Evolutionary conservation across 2,888 invertebrate genomes (phyloP), one percentile per base, ranked within the genome.

Genomic region (Lathronympha strigana): DNA sequence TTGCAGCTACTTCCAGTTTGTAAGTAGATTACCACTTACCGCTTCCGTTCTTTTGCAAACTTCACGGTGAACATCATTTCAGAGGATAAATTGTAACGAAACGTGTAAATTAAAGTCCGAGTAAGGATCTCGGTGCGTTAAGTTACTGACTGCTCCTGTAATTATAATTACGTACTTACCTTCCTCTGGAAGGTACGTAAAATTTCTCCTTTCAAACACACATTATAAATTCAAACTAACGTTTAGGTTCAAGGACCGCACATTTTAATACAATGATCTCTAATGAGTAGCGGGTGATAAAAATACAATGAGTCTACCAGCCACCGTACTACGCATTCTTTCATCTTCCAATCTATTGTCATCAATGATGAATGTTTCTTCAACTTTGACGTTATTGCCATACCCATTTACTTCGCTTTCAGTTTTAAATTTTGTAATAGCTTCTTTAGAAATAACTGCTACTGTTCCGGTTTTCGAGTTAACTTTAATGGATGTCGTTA

Each of bases 241-340:
- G 19, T 49, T 60, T 38, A 54, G 40, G 66, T 61, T 66, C 60
- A 66, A 66, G 61, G 61, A 66, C 66, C 66, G 54, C 28, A 45
- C 38, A 66, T 66, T 66, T 66, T 40, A 66, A 66, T 66, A 66
- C 66, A 66, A 66, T 66, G 66, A 66, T 66, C 60, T 54, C 23
- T 66, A 66, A 66, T 66, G 66, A 66, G 47, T 15, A 33, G 25
- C n/a, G 45, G 38, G 47, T 54, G 66, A 66, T 66, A 66, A 61
- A 54, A 61, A 45, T 21, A 66, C 60, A 66, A 66, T 54, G 61
- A 53, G 53, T 23, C 36, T 54, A 66, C 61, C 47, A 66, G 66
- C 66, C 66, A 66, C 66, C 61, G 66, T 23, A 66, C 66, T 66
- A 66, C 66, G 66, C 66, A 53, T 36, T 51, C 64, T 64, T 60